Evolutionary conservation across 2,888 invertebrate genomes (phyloP).

Genomic region (Psylliodes chrysocephalus): DNA sequence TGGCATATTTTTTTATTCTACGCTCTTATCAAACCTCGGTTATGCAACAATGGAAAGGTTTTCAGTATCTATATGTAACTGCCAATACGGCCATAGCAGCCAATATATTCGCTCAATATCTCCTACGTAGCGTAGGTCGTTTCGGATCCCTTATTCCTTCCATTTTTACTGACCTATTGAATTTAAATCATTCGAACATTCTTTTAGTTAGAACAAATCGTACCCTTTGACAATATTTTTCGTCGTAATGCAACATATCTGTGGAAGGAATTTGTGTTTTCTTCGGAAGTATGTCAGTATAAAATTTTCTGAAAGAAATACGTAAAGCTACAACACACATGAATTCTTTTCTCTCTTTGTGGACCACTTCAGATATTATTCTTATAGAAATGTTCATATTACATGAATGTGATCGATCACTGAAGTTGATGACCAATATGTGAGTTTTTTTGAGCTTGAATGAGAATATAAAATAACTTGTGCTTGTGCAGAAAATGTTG

Average conservation of each 20-base stretch:
- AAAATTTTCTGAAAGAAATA: no score
- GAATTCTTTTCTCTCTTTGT: no score
- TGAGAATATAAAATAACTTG: no score
- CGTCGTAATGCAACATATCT: neutral
- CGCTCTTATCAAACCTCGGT: constrained; percentile 23
- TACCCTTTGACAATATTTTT: neutral
- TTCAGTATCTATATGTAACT: constrained; percentile 38
- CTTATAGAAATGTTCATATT: no score
- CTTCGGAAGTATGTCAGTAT: no score
- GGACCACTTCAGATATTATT: no score
- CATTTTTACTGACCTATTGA: constrained; percentile 36
- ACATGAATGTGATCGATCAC: no score
- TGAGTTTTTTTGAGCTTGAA: no score
- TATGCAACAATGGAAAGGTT: constrained; percentile 29
- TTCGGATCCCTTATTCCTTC: constrained; percentile 29
- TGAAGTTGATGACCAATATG: no score
- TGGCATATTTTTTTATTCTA: constrained; percentile 19
- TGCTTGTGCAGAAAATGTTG: no score
- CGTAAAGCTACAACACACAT: no score
- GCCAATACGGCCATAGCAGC: constrained; percentile 38
- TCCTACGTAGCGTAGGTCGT: constrained; percentile 27
- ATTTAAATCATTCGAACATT: constrained; percentile 37
- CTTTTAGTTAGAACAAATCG: constrained; percentile 3
- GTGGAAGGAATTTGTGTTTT: no score
- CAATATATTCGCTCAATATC: constrained; percentile 41